Evolutionary conservation across 2,888 invertebrate genomes (phyloP), one percentile per base, ranked within the genome.

Genomic region (Frankliniella intonsa): DNA sequence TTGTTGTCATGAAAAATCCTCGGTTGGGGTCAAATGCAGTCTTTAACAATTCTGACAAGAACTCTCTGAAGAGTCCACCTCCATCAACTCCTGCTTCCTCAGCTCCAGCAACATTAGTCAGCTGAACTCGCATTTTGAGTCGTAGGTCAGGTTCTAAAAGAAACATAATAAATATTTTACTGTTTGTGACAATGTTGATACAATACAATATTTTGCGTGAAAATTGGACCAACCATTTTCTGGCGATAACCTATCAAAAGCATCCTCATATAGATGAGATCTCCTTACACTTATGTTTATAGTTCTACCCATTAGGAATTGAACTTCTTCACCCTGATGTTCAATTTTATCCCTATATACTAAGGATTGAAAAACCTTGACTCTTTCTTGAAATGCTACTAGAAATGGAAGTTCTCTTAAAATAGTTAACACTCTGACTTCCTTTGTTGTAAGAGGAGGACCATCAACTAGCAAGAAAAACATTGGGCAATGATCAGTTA

Each of bases 71-170:
- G 19, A 99, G 92, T 0, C 99, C 99, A 2, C 99, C 99, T 3
- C 99, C 99, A 87, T 99, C 99, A 3, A 99, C 95, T 0, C 99
- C 99, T 0, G 97, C 97, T 88, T 99, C 99, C 85, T 97, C 95
- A 19, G 97, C 90, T 0, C 98, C 99, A 0, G 95, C 94, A 83
- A 93, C 93, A 86, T 98, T 99, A 80, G 97, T 93, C 85, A 98
- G 90, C 86, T 97, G 96, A 7, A 98, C 95, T 80, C 97, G 91
- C 87, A 98, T 92, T 86, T 94, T 94, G 83, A 94, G 89, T 84
- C 95, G 93, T 85, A 98, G 87, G 87, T 97, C 96, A 0, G 96
- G 94, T 86, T 97, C 97, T 96, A 87, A 55, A 88, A 86, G 80
- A 82, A 82, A 81, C 19, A 82, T 81, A 82, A 79, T 38, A 76